A percentile compares a stretch with the other conserved stretches of the same genome.
Evolutionary conservation across 2,113 vertebrate species (phyloP).

Genomic region (Strix aluco): DNA sequence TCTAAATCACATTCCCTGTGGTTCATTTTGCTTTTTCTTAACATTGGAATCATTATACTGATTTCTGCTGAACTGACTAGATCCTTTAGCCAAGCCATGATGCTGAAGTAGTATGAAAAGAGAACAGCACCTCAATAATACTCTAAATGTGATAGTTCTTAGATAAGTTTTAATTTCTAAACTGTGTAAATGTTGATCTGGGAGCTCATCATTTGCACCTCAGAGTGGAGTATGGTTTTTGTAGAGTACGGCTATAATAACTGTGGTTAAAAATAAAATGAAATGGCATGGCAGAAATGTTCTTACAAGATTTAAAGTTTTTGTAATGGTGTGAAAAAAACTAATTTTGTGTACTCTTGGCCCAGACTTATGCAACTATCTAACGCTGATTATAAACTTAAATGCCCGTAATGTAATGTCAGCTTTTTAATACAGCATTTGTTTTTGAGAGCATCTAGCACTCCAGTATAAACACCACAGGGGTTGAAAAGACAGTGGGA

Average conservation of each 20-base stretch:
- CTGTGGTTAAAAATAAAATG: not conserved
- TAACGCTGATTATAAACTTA: not conserved
- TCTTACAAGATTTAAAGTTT: not conserved
- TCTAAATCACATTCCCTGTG: constrained; percentile 11
- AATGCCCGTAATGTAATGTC: not conserved
- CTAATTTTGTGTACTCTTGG: not conserved
- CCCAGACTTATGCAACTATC: not conserved
- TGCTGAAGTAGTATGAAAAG: not conserved
- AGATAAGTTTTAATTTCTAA: constrained; percentile 38
- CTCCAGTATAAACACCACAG: not conserved
- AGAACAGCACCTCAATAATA: not conserved
- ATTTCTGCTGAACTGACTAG: not conserved
- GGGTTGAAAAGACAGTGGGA: not conserved
- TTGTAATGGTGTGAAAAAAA: not conserved
- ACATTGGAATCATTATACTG: not conserved
- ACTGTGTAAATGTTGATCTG: not conserved
- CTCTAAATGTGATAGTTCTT: not conserved
- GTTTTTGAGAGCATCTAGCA: not conserved
- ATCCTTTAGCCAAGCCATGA: not conserved
- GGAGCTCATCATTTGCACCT: not conserved
- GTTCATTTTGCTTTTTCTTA: constrained; percentile 23
- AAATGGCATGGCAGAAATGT: not conserved
- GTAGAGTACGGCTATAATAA: not conserved
- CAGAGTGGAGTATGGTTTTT: not conserved
- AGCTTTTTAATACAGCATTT: not conserved